A percentile compares a stretch with the other conserved stretches of the same genome.
These are phyloP conservation scores for Lamellibrachia luymesi DNA, from an alignment of 1,140 invertebrate genomes.

Conservation along the genomic window DNA sequence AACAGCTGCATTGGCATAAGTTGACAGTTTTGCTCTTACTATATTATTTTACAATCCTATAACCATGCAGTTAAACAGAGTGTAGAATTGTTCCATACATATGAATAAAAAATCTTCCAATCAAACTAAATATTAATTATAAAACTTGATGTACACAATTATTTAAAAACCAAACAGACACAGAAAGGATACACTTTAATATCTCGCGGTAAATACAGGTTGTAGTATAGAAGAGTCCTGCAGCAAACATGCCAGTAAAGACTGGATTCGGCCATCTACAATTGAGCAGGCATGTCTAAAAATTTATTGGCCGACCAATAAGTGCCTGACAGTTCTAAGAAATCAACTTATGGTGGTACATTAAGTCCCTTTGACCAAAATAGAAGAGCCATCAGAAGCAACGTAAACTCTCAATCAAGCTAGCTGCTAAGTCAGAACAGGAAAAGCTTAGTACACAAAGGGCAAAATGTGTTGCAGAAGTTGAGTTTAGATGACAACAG, in stretches of 20 bases:
- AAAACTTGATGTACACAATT: background rate
- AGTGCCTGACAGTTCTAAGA: too few relatives aligned
- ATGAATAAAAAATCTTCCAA: background rate
- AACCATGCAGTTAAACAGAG: background rate
- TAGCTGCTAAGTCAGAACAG: too few relatives aligned
- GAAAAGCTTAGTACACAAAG: too few relatives aligned
- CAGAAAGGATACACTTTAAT: conserved; percentile 5
- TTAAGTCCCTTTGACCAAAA: too few relatives aligned
- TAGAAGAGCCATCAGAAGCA: too few relatives aligned
- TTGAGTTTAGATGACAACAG: too few relatives aligned
- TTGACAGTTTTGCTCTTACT: background rate
- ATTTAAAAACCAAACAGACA: background rate
- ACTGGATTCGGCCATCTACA: conserved; percentile 18
- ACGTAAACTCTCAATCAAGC: too few relatives aligned
- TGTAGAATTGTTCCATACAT: background rate
- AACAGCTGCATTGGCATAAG: too few relatives aligned
- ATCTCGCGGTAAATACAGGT: background rate
- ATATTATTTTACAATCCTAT: background rate
- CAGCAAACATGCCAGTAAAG: background rate
- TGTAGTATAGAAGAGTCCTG: background rate
- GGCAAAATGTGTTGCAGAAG: too few relatives aligned
- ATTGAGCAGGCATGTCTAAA: background rate
- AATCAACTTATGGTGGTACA: too few relatives aligned
- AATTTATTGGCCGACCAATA: too few relatives aligned
- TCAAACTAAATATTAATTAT: conserved; percentile 1